phyloP scores from a whole-genome alignment of 1,140 invertebrate genomes.

The Eufriesea mexicana region DNA sequence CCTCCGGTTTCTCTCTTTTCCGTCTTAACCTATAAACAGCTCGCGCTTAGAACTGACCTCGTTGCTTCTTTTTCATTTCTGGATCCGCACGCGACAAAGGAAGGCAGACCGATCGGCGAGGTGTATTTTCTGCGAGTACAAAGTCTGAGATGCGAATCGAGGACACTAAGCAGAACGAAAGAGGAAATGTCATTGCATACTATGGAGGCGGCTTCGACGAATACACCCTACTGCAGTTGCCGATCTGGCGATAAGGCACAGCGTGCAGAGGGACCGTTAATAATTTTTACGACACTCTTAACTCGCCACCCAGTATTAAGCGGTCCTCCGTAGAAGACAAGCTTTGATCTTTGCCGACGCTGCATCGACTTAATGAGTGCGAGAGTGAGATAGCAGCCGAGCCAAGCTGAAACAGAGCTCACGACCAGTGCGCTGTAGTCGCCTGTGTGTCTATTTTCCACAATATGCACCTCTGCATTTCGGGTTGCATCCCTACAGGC shows the following conservation, averaged over 20 bases:
- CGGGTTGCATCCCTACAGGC: conserved; percentile 53
- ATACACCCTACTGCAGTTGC: conserved; percentile 56
- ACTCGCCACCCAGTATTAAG: conserved; percentile 80
- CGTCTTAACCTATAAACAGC: background rate
- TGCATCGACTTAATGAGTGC: conserved; percentile 73
- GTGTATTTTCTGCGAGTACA: background rate
- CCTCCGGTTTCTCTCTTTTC: background rate
- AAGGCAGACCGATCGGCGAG: background rate
- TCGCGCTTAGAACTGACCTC: background rate
- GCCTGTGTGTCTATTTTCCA: conserved; percentile 49
- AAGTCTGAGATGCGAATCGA: background rate
- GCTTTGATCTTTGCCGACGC: conserved; percentile 80
- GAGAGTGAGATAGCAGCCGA: conserved; percentile 59
- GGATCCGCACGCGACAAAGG: background rate
- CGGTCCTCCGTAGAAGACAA: conserved; percentile 74
- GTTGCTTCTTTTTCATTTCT: background rate
- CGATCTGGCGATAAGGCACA: conserved; percentile 76
- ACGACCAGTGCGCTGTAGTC: background rate
- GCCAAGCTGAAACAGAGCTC: conserved; percentile 33
- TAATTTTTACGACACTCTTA: conserved; percentile 80
- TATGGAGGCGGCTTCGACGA: conserved; percentile 57
- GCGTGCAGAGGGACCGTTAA: conserved; percentile 69
- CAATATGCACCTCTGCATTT: conserved; percentile 34
- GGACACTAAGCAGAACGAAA: background rate
- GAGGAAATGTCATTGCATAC: conserved; percentile 57